phyloP scores from a whole-genome alignment of 2,797 vertebrate species.

The Gambusia yucatana region DNA sequence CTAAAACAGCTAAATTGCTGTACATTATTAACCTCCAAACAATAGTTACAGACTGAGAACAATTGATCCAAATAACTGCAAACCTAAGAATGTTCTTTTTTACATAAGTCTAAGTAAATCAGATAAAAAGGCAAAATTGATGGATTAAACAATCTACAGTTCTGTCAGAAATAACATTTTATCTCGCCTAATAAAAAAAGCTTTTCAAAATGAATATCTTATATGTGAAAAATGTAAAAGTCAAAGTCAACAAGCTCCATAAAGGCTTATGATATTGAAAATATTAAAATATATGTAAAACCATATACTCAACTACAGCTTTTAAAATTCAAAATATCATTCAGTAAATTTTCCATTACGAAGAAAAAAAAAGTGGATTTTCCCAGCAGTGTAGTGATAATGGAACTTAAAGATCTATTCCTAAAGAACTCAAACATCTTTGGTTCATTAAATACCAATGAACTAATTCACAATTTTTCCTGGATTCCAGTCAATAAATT shows the following conservation, averaged over 20 bases:
- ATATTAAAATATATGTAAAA: background rate
- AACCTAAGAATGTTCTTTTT: background rate
- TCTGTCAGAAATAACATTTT: background rate
- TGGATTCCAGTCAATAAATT: slow-evolving; percentile 46
- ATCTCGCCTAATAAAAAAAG: background rate
- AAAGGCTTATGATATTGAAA: background rate
- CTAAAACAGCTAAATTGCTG: background rate
- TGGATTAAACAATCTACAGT: background rate
- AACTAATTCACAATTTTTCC: slow-evolving; percentile 31
- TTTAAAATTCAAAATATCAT: background rate
- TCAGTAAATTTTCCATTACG: background rate
- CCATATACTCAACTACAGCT: background rate
- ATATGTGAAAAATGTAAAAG: background rate
- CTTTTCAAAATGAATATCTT: background rate
- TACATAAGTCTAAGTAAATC: background rate
- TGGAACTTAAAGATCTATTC: background rate
- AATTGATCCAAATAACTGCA: background rate
- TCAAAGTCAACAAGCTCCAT: background rate
- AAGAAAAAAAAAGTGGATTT: background rate
- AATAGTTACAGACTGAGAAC: background rate
- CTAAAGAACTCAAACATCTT: slow-evolving; percentile 3
- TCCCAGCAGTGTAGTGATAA: background rate
- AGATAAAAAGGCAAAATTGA: background rate
- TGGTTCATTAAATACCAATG: slow-evolving; percentile 18
- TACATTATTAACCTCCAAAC: background rate